Evolutionary conservation across 2,113 vertebrate genomes (phyloP).

Genomic region (Lampris incognitus): DNA sequence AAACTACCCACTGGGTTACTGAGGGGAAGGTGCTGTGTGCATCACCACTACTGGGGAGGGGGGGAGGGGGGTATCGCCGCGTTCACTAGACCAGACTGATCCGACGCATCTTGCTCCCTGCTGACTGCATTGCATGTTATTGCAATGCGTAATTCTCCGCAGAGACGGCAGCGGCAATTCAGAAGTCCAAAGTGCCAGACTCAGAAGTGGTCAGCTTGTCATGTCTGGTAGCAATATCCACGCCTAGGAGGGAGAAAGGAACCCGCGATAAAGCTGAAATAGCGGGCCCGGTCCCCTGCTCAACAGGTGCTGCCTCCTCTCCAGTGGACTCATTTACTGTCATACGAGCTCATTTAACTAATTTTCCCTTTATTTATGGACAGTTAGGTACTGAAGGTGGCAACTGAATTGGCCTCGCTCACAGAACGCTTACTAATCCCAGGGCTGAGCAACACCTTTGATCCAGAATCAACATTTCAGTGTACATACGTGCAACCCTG

Average conservation of each 20-base stretch:
- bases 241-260: too few relatives aligned
- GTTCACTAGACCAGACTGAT: constrained; percentile 47
- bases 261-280: neutral
- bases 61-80: constrained; percentile 17
- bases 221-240: too few relatives aligned
- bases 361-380: constrained; percentile 4
- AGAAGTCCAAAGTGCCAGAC: neutral
- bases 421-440: too few relatives aligned
- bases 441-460: too few relatives aligned
- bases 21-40: constrained; percentile 39
- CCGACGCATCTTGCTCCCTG: constrained; percentile 33
- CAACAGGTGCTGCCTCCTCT: constrained; percentile 6
- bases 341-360: neutral
- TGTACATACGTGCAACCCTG: too few relatives aligned
- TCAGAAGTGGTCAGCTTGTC: neutral
- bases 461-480: too few relatives aligned
- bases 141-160: constrained; percentile 18
- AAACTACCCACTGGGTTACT: constrained; percentile 54
- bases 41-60: constrained; percentile 35
- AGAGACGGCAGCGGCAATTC: neutral
- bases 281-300: constrained; percentile 2
- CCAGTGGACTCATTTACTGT: constrained; percentile 30
- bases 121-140: constrained; percentile 8
- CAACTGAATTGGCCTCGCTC: too few relatives aligned
- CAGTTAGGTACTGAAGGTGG: neutral